Percentiles rank a stretch among this genome's conserved stretches.
phyloP scores from a whole-genome alignment of 2,888 invertebrate species.

The Eudemis profundana region DNA sequence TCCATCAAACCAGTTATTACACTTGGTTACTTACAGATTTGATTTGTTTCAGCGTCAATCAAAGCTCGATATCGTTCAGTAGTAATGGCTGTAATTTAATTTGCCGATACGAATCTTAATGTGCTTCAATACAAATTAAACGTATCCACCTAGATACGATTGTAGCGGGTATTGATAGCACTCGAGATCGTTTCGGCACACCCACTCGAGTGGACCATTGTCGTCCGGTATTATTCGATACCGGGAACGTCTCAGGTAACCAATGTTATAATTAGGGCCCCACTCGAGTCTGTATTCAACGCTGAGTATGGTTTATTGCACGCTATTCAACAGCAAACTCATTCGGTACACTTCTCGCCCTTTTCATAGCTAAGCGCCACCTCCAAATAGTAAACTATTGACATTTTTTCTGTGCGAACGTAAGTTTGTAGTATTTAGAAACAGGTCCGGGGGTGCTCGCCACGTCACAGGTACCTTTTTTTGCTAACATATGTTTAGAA shows the following conservation, averaged over 20 bases:
- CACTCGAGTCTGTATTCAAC: constrained; percentile 64
- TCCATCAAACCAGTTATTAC: background rate
- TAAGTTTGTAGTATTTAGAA: constrained; percentile 74
- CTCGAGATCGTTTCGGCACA: constrained; percentile 40
- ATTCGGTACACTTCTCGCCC: constrained; percentile 51
- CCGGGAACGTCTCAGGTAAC: constrained; percentile 58
- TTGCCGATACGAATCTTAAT: constrained; percentile 42
- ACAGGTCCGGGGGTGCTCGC: constrained; percentile 59
- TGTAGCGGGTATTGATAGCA: constrained; percentile 40
- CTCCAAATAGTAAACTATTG: constrained; percentile 59
- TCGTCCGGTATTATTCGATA: constrained; percentile 45
- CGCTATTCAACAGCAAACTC: constrained; percentile 56
- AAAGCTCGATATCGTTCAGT: constrained; percentile 38
- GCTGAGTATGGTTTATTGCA: constrained; percentile 55
- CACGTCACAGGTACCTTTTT: constrained; percentile 69
- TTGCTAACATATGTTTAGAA: constrained; percentile 46
- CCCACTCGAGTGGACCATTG: constrained; percentile 45
- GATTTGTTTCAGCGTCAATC: constrained; percentile 26
- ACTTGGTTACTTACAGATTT: constrained; percentile 2
- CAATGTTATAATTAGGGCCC: constrained; percentile 54
- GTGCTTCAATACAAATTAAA: constrained; percentile 43
- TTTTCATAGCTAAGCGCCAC: constrained; percentile 78
- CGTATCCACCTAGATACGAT: constrained; percentile 43
- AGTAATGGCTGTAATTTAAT: constrained; percentile 41
- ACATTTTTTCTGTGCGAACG: constrained; percentile 64